phyloP scores from a whole-genome alignment of 2,797 vertebrate genomes.

The Halcyon leucocephala region DNA sequence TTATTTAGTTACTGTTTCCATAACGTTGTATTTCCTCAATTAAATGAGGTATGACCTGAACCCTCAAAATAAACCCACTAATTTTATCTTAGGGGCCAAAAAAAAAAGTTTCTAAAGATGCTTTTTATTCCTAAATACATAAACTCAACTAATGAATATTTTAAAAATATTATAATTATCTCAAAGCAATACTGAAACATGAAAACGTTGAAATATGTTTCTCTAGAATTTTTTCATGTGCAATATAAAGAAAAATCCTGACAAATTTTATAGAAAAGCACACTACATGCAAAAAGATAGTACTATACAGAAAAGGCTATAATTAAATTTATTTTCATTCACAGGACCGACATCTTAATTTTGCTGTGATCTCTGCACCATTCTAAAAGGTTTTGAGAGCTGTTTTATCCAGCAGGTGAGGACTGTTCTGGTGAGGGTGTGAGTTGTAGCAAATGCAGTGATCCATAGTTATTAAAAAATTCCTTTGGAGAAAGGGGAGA shows the following conservation, averaged over 20 bases:
- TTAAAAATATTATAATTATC: neutral
- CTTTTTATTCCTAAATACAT: neutral
- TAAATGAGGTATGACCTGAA: neutral
- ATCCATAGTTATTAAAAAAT: neutral
- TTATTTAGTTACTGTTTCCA: neutral
- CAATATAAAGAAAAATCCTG: neutral
- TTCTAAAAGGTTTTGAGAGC: neutral
- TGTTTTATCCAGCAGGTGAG: neutral
- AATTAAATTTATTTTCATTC: neutral
- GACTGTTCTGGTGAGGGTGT: neutral
- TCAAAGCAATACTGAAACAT: neutral
- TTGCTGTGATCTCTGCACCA: neutral
- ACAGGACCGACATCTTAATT: neutral
- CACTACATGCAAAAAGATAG: neutral
- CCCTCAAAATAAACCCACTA: neutral
- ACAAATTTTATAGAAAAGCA: neutral
- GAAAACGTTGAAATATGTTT: neutral
- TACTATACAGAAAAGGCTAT: neutral
- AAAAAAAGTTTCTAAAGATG: neutral
- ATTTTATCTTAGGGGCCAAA: neutral
- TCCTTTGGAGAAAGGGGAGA: neutral
- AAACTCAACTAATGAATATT: neutral
- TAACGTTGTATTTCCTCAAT: neutral
- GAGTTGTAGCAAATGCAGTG: neutral
- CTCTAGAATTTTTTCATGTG: neutral